Evolutionary conservation across 2,113 vertebrate genomes (phyloP).

Genomic region (Tiliqua scincoides): DNA sequence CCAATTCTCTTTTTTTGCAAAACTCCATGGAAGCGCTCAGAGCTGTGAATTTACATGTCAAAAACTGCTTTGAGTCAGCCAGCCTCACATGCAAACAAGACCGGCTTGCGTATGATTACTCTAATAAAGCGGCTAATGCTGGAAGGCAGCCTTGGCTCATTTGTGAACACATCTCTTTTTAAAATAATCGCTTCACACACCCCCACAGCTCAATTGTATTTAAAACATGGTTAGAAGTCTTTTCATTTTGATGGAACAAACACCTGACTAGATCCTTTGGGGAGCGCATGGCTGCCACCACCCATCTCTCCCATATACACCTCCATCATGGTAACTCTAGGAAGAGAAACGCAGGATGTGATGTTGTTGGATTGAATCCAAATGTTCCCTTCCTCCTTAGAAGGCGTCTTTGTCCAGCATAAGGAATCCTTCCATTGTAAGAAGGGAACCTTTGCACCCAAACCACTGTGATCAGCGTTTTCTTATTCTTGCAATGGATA

Average conservation of each 20-base stretch:
- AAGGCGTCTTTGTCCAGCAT: no score
- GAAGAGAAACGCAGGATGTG: background rate
- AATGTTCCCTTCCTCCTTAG: no score
- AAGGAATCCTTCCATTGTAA: no score
- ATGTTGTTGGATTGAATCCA: no score
- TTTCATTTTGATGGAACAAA: conserved; percentile 63
- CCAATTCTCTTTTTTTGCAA: conserved; percentile 84
- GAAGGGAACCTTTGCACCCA: background rate
- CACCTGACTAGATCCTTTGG: conserved; percentile 8
- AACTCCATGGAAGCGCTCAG: conserved; percentile 76
- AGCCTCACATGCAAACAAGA: conserved; percentile 73
- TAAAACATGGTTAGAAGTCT: conserved; percentile 60
- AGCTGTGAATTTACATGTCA: conserved; percentile 83
- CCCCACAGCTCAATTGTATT: conserved; percentile 44
- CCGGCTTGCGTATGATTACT: conserved; percentile 64
- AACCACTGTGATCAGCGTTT: background rate
- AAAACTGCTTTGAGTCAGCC: conserved; percentile 85
- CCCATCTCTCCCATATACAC: no score
- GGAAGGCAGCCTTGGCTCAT: conserved; percentile 49
- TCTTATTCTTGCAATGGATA: background rate
- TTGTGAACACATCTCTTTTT: conserved; percentile 11
- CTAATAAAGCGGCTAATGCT: conserved; percentile 70
- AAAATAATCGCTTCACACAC: conserved; percentile 39
- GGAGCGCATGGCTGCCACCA: background rate
- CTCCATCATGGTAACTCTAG: background rate